Base-by-base conservation (phyloP, 2,113 vertebrate species). In the Gasterosteus nipponicus region DNA sequence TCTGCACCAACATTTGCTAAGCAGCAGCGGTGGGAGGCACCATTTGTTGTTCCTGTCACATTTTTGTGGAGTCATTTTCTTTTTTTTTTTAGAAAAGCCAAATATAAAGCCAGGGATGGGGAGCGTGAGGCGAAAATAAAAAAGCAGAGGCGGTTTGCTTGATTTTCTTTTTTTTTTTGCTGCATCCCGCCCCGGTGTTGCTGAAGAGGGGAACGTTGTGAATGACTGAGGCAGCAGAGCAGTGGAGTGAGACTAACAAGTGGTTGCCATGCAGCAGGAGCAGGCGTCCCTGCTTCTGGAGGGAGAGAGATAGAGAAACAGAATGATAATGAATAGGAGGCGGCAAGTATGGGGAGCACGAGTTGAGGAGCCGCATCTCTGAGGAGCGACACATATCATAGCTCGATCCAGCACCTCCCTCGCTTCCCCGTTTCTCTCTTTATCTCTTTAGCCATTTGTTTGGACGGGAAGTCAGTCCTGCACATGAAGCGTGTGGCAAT, bases 321-420 rank as follows among this genome's bases (percentile, higher is more conserved):
- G 92, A 93, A 93, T 93, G 89, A 93, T 90, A 93, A 94, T 93
- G 92, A 92, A 91, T 80, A 83, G 77, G 83, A 86, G 88, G 91
- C 84, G 86, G 90, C 85, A 71, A 90, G 91, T 87, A 81, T 86
- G 87, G 38, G 82, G 80, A 83, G 83, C 79, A 82, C 64, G 64
- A 89, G 83, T 82, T 89, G 79, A 86, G 74, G 86, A 84, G 85
- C 84, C 66, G 75, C 59, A 56, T 83, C 90, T 83, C 81, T 44
- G 58, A 73, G 73, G 89, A 59, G 81, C 87, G 78, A 78, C 78
- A 71, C 68, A 74, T 54, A 75, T 77, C 80, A 77, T n/a, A 77
- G 75, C 73, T 69, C 31, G 86, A 81, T 75, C 80, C 80, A 66
- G 68, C 77, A 58, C 73, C 68, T 56, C 35, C 59, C 59, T 62